Evolutionary conservation across 2,888 invertebrate genomes (phyloP), one percentile per base, ranked within the genome.

Genomic region (Horisme vitalbata): DNA sequence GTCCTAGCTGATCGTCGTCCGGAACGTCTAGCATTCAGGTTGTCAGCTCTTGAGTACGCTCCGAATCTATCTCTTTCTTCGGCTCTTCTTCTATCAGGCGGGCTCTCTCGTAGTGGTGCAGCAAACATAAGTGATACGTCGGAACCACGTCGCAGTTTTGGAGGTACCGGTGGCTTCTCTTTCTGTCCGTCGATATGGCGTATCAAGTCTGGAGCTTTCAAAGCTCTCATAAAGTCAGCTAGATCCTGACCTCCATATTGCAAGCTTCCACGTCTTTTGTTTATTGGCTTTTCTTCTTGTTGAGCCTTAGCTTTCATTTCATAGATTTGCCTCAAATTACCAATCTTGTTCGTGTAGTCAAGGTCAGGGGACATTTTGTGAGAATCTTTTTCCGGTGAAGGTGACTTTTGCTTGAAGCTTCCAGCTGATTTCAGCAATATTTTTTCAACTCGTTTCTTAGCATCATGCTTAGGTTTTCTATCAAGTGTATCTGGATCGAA

Each of bases 401-500:
- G 65, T 5, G 83, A 68, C 55, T 91, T 92, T 30, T 90, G 90
- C 59, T 94, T 92, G 63, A 96, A 96, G 52, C 95, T 95, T 12
- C 94, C 94, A 10, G 92, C 93, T 8, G 94, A 93, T 57, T 92
- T 91, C 0, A 95, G 73, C 0, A 94, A 77, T 59, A 90, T 87
- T 66, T 88, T 88, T 52, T 90, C 90, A 0, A 90, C 83, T 4
- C 83, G 74, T 61, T 88, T 88, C 43, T 80, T 84, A 4, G 59
- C 59, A 51, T 81, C 83, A 24, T 69, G 71, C 48, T 73, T 83
- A 0, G 94, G 93, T 68, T 95, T 95, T 24, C 96, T 90, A 63
- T 96, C 96, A 15, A 96, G 86, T 0, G 96, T 96, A 61, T 96
- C 96, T 0, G 96, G 95, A 71, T 96, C 96, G 68, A 95, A 96